Base-by-base conservation (phyloP, 2,113 vertebrate genomes). In the Engystomops pustulosus region DNA sequence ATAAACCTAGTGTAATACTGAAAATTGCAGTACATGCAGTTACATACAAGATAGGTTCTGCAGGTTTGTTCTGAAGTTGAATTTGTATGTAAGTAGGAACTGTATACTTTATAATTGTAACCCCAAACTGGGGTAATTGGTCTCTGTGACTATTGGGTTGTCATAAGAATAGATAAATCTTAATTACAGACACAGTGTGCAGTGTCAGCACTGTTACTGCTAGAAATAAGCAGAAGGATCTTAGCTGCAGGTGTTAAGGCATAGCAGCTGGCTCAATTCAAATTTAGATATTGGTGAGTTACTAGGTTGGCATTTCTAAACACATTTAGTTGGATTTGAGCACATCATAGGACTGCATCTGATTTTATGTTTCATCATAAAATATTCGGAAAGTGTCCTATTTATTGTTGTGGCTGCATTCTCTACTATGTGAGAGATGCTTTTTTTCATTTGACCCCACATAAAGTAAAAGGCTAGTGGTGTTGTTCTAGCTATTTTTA, bases 251-350 rank as follows among this genome's bases (percentile, higher is more conserved):
- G 83, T 84, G 74, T 47, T 69, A 78, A 32, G 58, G 53, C 47
- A 25, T 30, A 70, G 62, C 83, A 78, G 74, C 83, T 78, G 83
- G 4, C 14, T 69, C 32, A 78, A 44, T 78, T 49, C 9, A 68
- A 69, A 78, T 23, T 74, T 53, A 69, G 62, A 34, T 41, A 69
- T 51, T 78, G 82, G 72, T 44, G 62, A 84, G 82, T 27, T 84
- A 84, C 69, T 84, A 78, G 72, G 72, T 78, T 84, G 60, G 82
- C 72, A 84, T 84, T 45, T 68, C 55, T 84, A 65, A 84, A 84
- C 58, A 84, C 62, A 65, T 76, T 58, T 76, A 53, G 60, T 84
- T 78, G 82, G 62, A 84, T 47, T 32, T 12, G 25, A 11, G 68
- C 25, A 55, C 53, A 69, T 47, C 20, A 25, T 78, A 44, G 65